Evolutionary conservation across 2,888 invertebrate genomes (phyloP).

Genomic region (Germaria angustata): DNA sequence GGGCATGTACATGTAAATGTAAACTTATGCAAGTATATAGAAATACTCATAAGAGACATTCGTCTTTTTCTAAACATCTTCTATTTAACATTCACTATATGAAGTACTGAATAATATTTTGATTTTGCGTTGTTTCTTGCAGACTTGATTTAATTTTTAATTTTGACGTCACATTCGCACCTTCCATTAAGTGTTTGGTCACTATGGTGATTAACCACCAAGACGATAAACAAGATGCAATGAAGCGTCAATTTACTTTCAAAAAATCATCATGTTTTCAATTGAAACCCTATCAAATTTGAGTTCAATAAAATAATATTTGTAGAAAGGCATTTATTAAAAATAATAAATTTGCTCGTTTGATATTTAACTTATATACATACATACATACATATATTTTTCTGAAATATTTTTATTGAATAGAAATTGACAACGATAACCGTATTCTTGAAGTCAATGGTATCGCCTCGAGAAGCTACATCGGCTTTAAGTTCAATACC

Average conservation of each 20-base stretch:
- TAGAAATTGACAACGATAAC: neutral
- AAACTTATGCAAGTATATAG: too few species aligned
- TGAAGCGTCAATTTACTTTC: constrained; percentile 61
- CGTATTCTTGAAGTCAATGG: constrained; percentile 68
- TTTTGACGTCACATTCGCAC: constrained; percentile 43
- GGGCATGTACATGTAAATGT: too few species aligned
- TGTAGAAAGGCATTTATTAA: neutral
- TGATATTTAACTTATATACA: neutral
- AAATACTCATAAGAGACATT: too few species aligned
- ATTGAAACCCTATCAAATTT: constrained; percentile 52
- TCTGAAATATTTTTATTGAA: constrained; percentile 23
- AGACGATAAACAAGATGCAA: constrained; percentile 65
- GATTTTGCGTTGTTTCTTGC: neutral
- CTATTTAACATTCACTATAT: neutral
- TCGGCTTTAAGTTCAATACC: constrained; percentile 81
- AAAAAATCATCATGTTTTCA: constrained; percentile 62
- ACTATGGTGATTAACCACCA: constrained; percentile 51
- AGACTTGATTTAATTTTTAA: constrained; percentile 11
- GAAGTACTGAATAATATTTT: neutral
- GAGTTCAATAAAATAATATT: neutral
- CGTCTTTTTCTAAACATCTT: too few species aligned
- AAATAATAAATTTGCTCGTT: neutral
- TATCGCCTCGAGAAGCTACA: constrained; percentile 77
- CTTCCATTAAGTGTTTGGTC: constrained; percentile 45
- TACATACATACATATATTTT: constrained; percentile 32